A percentile compares a stretch with the other conserved stretches of the same genome.
These are phyloP conservation scores for Antrozous pallidus DNA, from an alignment of 2,797 vertebrate species.

Conservation along the genomic window DNA sequence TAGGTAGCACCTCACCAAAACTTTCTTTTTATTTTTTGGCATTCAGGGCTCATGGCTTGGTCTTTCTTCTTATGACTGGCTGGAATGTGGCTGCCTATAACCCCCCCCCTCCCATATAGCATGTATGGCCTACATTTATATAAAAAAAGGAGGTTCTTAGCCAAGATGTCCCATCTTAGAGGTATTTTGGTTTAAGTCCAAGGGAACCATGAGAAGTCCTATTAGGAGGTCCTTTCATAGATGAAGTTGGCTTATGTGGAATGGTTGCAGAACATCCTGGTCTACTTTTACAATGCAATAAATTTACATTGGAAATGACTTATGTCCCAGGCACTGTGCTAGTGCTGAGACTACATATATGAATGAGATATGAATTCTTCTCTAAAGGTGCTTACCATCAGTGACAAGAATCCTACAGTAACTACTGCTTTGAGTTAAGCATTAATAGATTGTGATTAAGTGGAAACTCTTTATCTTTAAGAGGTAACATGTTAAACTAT, in stretches of 20 bases:
- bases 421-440: background rate
- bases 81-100: background rate
- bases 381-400: background rate
- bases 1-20: background rate
- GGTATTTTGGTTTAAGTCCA: slow-evolving; percentile 18
- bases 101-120: background rate
- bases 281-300: background rate
- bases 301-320: background rate
- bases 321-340: background rate
- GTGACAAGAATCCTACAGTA: background rate
- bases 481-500: background rate
- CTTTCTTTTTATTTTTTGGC: background rate
- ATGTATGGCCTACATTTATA: slow-evolving; percentile 32
- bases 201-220: background rate
- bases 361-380: background rate
- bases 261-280: background rate
- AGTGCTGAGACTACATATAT: background rate
- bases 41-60: background rate
- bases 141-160: slow-evolving; percentile 22
- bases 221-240: background rate
- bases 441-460: background rate
- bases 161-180: background rate
- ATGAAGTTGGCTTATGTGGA: background rate
- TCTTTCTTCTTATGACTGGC: background rate
- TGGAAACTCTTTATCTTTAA: background rate